Evolutionary conservation across 2,113 vertebrate genomes (phyloP).

Genomic region (Tiliqua scincoides): DNA sequence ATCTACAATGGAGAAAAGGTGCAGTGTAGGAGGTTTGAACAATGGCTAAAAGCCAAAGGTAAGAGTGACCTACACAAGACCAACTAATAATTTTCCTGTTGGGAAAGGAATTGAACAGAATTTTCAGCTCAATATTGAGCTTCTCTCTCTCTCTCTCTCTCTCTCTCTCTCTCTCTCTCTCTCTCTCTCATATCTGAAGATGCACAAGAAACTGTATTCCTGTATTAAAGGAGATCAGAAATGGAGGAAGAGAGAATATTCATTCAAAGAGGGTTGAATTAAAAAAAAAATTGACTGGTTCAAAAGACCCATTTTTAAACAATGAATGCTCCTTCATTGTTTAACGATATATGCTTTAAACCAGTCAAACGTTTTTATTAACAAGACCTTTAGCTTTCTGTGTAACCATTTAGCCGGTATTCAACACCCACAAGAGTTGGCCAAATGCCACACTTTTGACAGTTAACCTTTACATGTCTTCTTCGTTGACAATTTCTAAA

Average conservation of each 20-base stretch:
- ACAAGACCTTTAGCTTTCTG: not conserved
- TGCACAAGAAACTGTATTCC: not conserved
- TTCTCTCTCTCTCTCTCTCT: too few species aligned
- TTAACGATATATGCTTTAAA: not conserved
- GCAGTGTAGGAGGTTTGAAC: too few species aligned
- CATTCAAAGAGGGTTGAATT: not conserved
- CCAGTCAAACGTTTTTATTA: not conserved
- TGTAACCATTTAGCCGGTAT: not conserved
- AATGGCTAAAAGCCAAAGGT: not conserved
- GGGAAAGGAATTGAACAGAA: not conserved
- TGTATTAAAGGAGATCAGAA: not conserved
- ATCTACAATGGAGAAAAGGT: not conserved
- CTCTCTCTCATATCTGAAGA: not conserved
- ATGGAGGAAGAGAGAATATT: not conserved
- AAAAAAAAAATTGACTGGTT: too few species aligned
- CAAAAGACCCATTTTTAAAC: too few species aligned
- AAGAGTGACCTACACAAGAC: not conserved
- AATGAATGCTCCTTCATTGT: too few species aligned
- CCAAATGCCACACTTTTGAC: rapidly evolving
- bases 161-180: too few species aligned
- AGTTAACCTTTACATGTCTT: conserved; percentile 13
- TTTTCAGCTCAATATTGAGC: not conserved
- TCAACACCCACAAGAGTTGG: not conserved
- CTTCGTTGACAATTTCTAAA: not conserved
- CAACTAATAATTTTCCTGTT: not conserved